Conservation (phyloP, 2,113 vertebrate genomes). For the Perca flavescens region DNA sequence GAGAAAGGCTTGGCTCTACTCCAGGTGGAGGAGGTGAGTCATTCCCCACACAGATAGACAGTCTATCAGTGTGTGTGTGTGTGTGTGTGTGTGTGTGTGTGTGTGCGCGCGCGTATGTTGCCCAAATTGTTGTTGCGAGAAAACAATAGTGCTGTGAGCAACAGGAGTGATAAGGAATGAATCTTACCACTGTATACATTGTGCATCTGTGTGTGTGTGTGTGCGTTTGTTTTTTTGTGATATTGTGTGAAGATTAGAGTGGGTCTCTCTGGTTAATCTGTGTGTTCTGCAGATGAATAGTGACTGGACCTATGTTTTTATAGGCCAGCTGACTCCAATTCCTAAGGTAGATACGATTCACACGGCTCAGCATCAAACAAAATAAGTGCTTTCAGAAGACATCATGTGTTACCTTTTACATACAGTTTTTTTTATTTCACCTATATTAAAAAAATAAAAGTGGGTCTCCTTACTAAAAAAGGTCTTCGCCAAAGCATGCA, state of each 20-base stretch:
- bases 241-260: conserved; percentile 15
- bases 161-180: conserved; percentile 39
- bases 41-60: conserved; percentile 70
- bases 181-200: conserved; percentile 23
- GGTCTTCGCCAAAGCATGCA: neutral
- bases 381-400: neutral
- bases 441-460: neutral
- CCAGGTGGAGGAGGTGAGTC: conserved; percentile 81
- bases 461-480: neutral
- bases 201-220: conserved; percentile 23
- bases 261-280: conserved; percentile 34
- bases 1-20: conserved; percentile 77
- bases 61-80: conserved; percentile 48
- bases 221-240: conserved; percentile 1
- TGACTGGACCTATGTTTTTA: conserved; percentile 25
- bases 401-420: rapidly evolving
- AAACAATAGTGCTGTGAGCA: conserved; percentile 49
- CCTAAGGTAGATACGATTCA: conserved; percentile 34
- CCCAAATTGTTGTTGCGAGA: conserved; percentile 54
- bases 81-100: conserved; percentile 40
- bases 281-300: conserved; percentile 30
- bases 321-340: conserved; percentile 30
- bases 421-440: neutral
- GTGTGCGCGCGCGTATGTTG: conserved; percentile 8
- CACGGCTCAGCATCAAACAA: conserved; percentile 11